Percentiles rank a stretch among this genome's conserved stretches.
These are phyloP conservation scores for Oreotrochilus melanogaster DNA, from an alignment of 2,113 vertebrate species.

Conservation along the genomic window DNA sequence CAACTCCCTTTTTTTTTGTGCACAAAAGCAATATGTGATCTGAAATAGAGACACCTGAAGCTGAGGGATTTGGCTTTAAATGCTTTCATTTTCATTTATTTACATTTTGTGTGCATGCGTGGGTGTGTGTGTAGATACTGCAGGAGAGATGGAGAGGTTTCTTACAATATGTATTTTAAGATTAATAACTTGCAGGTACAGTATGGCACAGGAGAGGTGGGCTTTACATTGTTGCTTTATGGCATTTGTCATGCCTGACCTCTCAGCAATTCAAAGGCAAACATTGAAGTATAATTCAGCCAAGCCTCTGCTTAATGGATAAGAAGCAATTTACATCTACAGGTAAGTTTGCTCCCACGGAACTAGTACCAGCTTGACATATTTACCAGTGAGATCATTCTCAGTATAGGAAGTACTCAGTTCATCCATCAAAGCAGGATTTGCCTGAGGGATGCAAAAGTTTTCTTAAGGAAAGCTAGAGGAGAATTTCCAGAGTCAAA, in stretches of 20 bases:
- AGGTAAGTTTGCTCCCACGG: slow-evolving; percentile 3
- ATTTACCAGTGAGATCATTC: neutral
- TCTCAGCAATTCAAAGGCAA: slow-evolving; percentile 51
- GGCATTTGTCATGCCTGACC: neutral
- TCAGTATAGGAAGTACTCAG: neutral
- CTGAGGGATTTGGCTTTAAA: slow-evolving; percentile 49
- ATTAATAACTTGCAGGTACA: slow-evolving; percentile 3
- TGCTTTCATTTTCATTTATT: slow-evolving; percentile 3
- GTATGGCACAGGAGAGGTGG: slow-evolving; percentile 54
- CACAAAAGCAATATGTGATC: neutral
- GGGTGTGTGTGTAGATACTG: neutral
- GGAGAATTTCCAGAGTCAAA: slow-evolving; percentile 40
- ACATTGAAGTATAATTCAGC: slow-evolving; percentile 35
- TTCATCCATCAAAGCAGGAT: slow-evolving; percentile 21
- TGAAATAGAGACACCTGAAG: slow-evolving; percentile 10
- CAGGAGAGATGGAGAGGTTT: neutral
- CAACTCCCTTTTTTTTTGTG: neutral
- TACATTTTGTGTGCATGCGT: slow-evolving; percentile 33
- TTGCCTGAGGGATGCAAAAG: neutral
- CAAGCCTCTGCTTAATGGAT: slow-evolving; percentile 28
- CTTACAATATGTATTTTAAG: neutral
- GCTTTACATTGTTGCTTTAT: neutral
- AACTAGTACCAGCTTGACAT: neutral
- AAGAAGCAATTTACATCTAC: slow-evolving; percentile 32
- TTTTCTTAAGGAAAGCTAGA: neutral